Evolutionary conservation across 37 sponge, comb jelly and placozoan genomes (phyloP).

Genomic region (Bolinopsis microptera): DNA sequence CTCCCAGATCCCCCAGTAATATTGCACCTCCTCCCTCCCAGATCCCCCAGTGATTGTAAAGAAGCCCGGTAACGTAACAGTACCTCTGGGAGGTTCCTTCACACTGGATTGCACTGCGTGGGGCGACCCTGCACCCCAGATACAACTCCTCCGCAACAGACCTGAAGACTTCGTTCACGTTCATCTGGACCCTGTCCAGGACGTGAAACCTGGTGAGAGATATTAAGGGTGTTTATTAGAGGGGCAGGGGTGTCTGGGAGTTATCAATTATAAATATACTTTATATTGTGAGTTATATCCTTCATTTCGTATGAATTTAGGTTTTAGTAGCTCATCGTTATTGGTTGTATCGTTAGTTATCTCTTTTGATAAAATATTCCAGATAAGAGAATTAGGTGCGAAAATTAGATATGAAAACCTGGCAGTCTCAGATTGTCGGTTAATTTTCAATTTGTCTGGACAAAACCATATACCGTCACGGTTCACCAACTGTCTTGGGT

Average conservation of each 20-base stretch:
- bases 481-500: neutral
- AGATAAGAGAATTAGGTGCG: neutral
- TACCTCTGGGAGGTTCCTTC: neutral
- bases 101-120: constrained; percentile 12
- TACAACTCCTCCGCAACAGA: neutral
- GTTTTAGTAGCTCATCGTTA: too few species aligned
- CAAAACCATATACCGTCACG: neutral
- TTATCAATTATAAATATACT: too few species aligned
- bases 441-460: neutral
- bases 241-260: too few species aligned
- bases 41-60: constrained; percentile 18
- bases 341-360: too few species aligned
- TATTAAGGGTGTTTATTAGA: too few species aligned
- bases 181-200: neutral
- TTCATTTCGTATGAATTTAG: too few species aligned
- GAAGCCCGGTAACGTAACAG: neutral
- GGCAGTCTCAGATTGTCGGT: neutral
- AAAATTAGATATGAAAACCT: neutral
- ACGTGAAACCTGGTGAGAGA: neutral
- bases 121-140: constrained; percentile 27
- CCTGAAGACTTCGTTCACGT: constrained; percentile 6
- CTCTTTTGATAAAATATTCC: neutral
- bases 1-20: too few species aligned
- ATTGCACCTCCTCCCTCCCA: neutral
- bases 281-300: too few species aligned